These are phyloP conservation scores for Mormyrus proboscirostris DNA, from an alignment of 2,797 vertebrate species.

Conservation along the genomic window DNA sequence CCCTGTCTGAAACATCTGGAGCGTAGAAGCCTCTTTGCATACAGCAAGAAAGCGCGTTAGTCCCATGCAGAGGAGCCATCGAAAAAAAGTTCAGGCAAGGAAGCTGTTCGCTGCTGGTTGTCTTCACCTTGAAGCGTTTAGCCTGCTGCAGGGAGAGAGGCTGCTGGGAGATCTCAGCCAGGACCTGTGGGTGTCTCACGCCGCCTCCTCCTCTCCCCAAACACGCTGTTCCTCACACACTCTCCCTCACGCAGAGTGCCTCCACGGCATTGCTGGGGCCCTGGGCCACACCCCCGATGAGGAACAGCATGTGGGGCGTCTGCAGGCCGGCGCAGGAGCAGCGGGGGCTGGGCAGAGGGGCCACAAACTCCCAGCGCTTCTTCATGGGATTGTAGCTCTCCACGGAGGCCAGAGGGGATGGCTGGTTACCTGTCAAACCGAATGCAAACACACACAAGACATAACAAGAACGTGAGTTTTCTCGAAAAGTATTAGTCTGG, in stretches of 20 bases:
- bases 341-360: conserved; percentile 80
- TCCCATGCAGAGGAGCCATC: conserved; percentile 23
- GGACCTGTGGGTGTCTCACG: background rate
- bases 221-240: conserved; percentile 59
- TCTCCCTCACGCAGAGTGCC: conserved; percentile 78
- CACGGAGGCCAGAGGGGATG: conserved; percentile 76
- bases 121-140: background rate
- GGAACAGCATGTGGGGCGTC: conserved; percentile 68
- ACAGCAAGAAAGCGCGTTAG: background rate
- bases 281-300: conserved; percentile 90
- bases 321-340: conserved; percentile 83
- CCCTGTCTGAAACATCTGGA: conserved; percentile 23
- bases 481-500: background rate
- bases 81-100: conserved; percentile 19
- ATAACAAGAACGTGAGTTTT: background rate
- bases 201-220: background rate
- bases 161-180: background rate
- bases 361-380: conserved; percentile 81
- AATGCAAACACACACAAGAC: background rate
- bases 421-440: conserved; percentile 75
- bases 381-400: conserved; percentile 82
- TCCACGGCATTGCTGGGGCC: conserved; percentile 87
- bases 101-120: conserved; percentile 34
- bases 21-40: background rate
- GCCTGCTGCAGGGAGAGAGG: background rate